Evolutionary conservation across 2,888 invertebrate genomes (phyloP).

Genomic region (Epiblema foenella): DNA sequence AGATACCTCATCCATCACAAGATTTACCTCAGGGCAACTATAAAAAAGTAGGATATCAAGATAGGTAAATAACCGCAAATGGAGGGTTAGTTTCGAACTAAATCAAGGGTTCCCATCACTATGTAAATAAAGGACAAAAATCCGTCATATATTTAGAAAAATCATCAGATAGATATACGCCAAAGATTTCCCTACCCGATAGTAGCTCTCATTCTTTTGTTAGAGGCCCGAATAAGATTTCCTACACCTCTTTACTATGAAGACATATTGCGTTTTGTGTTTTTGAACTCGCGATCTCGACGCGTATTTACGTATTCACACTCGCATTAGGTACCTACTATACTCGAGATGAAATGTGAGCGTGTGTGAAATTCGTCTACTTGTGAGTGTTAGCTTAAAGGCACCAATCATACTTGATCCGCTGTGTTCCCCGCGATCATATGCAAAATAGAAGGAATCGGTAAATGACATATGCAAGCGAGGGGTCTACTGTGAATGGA

Average conservation of each 20-base stretch:
- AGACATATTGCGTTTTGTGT: slow-evolving; percentile 85
- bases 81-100: slow-evolving; percentile 30
- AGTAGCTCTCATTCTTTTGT: slow-evolving; percentile 73
- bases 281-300: slow-evolving; percentile 83
- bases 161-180: slow-evolving; percentile 69
- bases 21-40: slow-evolving; percentile 2
- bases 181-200: slow-evolving; percentile 69
- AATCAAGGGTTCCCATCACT: slow-evolving; percentile 42
- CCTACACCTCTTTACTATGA: slow-evolving; percentile 73
- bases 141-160: slow-evolving; percentile 58
- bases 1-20: neutral
- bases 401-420: slow-evolving; percentile 68
- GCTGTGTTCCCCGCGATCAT: slow-evolving; percentile 57
- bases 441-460: slow-evolving; percentile 67
- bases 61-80: slow-evolving; percentile 40
- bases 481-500: slow-evolving; percentile 72
- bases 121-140: slow-evolving; percentile 43
- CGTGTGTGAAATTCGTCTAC: slow-evolving; percentile 68
- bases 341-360: slow-evolving; percentile 78
- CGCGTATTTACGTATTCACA: slow-evolving; percentile 84
- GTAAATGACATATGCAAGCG: slow-evolving; percentile 75
- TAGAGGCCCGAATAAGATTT: slow-evolving; percentile 75
- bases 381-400: slow-evolving; percentile 75
- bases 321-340: slow-evolving; percentile 76
- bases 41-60: slow-evolving; percentile 39